Base-by-base conservation (phyloP, 2,797 vertebrate genomes). In the Sebastolobus alascanus region DNA sequence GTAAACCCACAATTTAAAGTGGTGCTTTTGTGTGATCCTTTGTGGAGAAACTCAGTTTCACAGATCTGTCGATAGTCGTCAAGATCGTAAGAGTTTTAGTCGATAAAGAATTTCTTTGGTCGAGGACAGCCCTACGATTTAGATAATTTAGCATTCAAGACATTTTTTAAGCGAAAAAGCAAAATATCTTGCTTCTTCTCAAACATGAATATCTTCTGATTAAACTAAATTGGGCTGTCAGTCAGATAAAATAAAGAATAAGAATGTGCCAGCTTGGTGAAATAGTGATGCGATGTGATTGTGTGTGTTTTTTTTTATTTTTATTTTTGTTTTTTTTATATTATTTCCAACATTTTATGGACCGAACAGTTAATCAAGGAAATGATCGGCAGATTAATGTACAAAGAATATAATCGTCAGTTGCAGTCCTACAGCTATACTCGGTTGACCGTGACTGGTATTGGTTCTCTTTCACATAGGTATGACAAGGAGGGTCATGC, bases 401-500 rank as follows among this genome's bases (percentile, higher is more conserved):
- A n/a, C 13, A 12, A 38, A 29, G 27, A 46, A 40, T 56, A 27
- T 59, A 37, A 13, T 6, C 13, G 2, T 18, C 11, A 27, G 4
- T 1, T 31, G 22, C 7, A 5, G 18, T 33, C 18, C 29, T 59
- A 4, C 10, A 6, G 2, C 10, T 27, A 3, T 56, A 20, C 3
- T 37, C 43, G 20, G 1, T 12, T 70, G 18, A n/a, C 40, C 67
- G 16, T 40, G 38, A 68, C 54, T 10, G 22, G 8, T 74, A 22
- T 65, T 29, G 0, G 1, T 68, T 85, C n/a, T 50, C 7, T 70
- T 58, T 76, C 55, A 13, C 56, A 2, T 81, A 99, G 98, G 98
- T 99, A 97, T 87, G 98, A 99, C 90, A 97, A 97, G 0, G 98
- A 99, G 91, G 99, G 98, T 71, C 97, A 99, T 56, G 85, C 95